A percentile compares a stretch with the other conserved stretches of the same genome.
These are phyloP conservation scores for Lethocerus indicus DNA, from an alignment of 1,140 invertebrate species.

Conservation along the genomic window DNA sequence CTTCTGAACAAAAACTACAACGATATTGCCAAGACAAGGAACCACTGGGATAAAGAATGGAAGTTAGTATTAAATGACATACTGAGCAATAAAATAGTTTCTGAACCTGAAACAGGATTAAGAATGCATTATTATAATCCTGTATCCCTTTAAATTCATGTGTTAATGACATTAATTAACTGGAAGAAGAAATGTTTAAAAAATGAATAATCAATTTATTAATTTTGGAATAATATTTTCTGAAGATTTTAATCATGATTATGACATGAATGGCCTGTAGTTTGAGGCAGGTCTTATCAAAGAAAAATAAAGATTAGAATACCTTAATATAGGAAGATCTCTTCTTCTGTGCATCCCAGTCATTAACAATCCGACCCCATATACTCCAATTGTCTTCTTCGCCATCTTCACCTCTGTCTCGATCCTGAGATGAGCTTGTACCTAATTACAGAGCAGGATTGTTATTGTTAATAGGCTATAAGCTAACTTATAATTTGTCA, in stretches of 20 bases:
- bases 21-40: not conserved
- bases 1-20: too few relatives aligned
- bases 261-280: not conserved
- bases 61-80: not conserved
- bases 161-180: not conserved
- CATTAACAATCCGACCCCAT: conserved; percentile 83
- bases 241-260: not conserved
- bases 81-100: not conserved
- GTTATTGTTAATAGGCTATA: too few relatives aligned
- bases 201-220: not conserved
- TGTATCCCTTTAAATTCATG: not conserved
- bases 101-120: not conserved
- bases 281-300: too few relatives aligned
- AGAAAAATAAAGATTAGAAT: conserved; percentile 11
- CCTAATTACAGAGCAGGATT: too few relatives aligned
- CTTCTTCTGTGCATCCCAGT: conserved; percentile 83
- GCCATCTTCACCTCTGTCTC: conserved; percentile 33
- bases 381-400: conserved; percentile 80
- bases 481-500: too few relatives aligned
- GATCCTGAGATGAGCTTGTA: conserved; percentile 37
- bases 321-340: conserved; percentile 67
- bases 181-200: not conserved
- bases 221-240: not conserved
- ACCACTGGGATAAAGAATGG: conserved; percentile 2
- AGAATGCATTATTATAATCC: not conserved